Evolutionary conservation across 1,140 invertebrate genomes (phyloP), one percentile per base, ranked within the genome.

Genomic region (Drosophila grimshawi): DNA sequence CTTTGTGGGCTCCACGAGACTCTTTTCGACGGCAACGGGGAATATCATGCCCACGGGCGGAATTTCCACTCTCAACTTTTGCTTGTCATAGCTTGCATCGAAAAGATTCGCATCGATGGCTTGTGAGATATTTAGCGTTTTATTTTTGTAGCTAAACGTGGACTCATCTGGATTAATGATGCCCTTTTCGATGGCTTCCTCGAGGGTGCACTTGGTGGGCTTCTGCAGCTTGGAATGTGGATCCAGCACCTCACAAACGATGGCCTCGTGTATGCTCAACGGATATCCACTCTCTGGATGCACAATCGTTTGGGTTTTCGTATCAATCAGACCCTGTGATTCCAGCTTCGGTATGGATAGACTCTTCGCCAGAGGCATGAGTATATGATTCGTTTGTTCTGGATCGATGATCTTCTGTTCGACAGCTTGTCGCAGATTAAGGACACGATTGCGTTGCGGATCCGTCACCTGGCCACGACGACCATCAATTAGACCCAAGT

Each of bases 211-310:
- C 76, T 94, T 94, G 5, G 93, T 93, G 7, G 95, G 94, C 72
- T 95, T 94, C 2, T 92, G 93, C 29, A 95, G 91, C 32, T 93
- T 93, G 4, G 96, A 96, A 49, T 95, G 89, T 0, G 96, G 96
- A 94, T 98, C 96, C 53, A 98, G 94, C 65, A 98, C 96, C 92
- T 97, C 97, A 92, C 97, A 97, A 64, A 96, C 94, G 56, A 98
- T 96, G 6, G 97, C 97, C 94, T 98, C 96, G 65, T 94, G 94
- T 49, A 98, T 93, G 39, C 94, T 96, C 45, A 98, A 93, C 77
- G 94, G 94, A 64, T 93, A 94, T 4, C 97, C 97, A 19, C 96
- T 97, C 94, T 98, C 97, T 5, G 98, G 98, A 93, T 99, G 97
- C 63, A 98, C 95, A 72, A 99, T 96, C 92, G 96, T 96, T 62